These are phyloP conservation scores for Porites evermanni DNA, from an alignment of 92 coral and sea anemone species.

Conservation along the genomic window DNA sequence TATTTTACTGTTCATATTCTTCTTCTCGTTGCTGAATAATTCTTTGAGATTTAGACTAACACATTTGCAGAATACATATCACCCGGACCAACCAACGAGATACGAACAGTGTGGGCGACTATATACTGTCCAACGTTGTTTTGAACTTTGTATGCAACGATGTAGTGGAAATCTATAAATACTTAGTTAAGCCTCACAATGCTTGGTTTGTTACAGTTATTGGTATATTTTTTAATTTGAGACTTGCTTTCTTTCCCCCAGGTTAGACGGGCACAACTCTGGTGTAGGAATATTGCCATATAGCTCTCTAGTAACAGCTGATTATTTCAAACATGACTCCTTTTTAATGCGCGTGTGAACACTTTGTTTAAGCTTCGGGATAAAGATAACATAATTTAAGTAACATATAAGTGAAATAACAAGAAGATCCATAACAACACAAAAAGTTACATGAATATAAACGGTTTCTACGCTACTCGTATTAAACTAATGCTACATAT, in stretches of 20 bases:
- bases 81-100: not conserved
- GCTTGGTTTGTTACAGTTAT: not conserved
- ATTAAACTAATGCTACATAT: too few relatives aligned
- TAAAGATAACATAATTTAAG: too few relatives aligned
- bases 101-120: constrained; percentile 15
- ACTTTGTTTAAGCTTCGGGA: too few relatives aligned
- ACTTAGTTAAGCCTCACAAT: constrained; percentile 28
- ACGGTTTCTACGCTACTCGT: too few relatives aligned
- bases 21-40: constrained; percentile 20
- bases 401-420: too few relatives aligned
- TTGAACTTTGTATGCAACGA: constrained; percentile 32
- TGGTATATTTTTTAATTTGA: constrained; percentile 23
- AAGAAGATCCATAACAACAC: too few relatives aligned
- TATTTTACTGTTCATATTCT: constrained; percentile 39
- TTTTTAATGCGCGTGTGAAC: too few relatives aligned
- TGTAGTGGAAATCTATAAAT: constrained; percentile 27
- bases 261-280: too few relatives aligned
- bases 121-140: constrained; percentile 38
- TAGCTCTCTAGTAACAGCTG: too few relatives aligned
- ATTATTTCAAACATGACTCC: too few relatives aligned
- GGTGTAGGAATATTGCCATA: too few relatives aligned
- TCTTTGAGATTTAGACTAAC: constrained; percentile 28
- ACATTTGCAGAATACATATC: not conserved
- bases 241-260: constrained; percentile 32
- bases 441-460: too few relatives aligned